Percentiles rank a stretch among this genome's conserved stretches.
Evolutionary conservation across 1,140 invertebrate species (phyloP).

Genomic region (Drosophila bifasciata): DNA sequence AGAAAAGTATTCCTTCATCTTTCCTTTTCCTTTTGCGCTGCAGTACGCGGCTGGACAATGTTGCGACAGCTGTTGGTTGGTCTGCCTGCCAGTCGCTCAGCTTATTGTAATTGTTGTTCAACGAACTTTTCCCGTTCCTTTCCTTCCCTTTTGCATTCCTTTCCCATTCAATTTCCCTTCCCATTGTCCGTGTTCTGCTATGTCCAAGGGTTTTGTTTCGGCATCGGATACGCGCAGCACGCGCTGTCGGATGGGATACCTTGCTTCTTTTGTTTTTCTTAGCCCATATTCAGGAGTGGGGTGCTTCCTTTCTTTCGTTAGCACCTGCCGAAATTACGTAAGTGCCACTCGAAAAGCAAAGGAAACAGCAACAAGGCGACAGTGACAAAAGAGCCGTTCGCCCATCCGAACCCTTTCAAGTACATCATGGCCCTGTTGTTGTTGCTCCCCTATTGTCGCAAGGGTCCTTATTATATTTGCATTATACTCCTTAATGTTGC

Average conservation of each 20-base stretch:
- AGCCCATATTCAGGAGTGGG: constrained; percentile 52
- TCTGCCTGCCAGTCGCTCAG: constrained; percentile 3
- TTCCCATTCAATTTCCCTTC: too few relatives aligned
- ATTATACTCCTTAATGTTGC: constrained; percentile 33
- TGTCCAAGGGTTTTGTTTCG: not conserved
- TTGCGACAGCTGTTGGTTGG: constrained; percentile 19
- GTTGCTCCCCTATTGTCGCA: constrained; percentile 20
- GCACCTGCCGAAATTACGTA: constrained; percentile 75
- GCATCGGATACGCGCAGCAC: constrained; percentile 19
- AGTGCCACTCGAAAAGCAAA: constrained; percentile 67
- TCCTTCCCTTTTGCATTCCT: constrained; percentile 12
- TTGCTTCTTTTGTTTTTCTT: constrained; percentile 52
- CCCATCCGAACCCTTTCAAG: constrained; percentile 58
- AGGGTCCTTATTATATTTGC: constrained; percentile 56
- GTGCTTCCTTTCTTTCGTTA: constrained; percentile 34
- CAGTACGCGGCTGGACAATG: constrained; percentile 17
- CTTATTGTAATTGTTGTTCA: constrained; percentile 78
- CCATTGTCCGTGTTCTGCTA: too few relatives aligned
- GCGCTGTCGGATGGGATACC: constrained; percentile 15
- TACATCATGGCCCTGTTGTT: constrained; percentile 14
- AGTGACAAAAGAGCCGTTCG: constrained; percentile 11
- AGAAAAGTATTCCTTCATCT: constrained; percentile 53
- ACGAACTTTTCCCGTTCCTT: constrained; percentile 66
- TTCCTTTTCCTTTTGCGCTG: constrained; percentile 29
- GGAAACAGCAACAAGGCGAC: constrained; percentile 33